These are phyloP conservation scores for Asbolus verrucosus DNA, from an alignment of 1,140 invertebrate genomes.

Conservation along the genomic window DNA sequence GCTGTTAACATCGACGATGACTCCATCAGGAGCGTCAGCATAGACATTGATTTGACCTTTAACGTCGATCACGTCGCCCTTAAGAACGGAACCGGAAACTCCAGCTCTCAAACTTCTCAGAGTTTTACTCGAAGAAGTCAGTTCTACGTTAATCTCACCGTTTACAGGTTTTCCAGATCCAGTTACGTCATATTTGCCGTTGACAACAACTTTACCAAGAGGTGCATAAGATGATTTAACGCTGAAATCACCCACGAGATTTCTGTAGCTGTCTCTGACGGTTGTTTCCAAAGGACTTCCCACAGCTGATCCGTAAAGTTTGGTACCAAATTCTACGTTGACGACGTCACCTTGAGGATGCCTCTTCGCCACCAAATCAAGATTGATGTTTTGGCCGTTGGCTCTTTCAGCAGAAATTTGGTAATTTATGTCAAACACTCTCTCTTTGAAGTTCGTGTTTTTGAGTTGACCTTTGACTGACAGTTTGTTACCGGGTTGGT, in stretches of 20 bases:
- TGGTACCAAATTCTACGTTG: constrained; percentile 49
- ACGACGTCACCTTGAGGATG: constrained; percentile 62
- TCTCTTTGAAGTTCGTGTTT: constrained; percentile 65
- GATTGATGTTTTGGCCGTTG: constrained; percentile 65
- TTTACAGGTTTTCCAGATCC: constrained; percentile 63
- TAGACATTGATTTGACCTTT: constrained; percentile 45
- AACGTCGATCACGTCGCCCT: constrained; percentile 38
- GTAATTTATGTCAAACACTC: constrained; percentile 62
- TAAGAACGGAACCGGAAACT: constrained; percentile 53
- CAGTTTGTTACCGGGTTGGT: constrained; percentile 66
- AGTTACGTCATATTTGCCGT: constrained; percentile 65
- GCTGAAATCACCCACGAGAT: constrained; percentile 52
- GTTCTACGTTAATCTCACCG: constrained; percentile 62
- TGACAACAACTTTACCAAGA: neutral
- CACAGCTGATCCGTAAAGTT: constrained; percentile 64
- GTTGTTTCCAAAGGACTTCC: constrained; percentile 60
- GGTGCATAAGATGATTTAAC: constrained; percentile 56
- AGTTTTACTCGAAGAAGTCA: constrained; percentile 67
- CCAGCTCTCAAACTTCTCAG: constrained; percentile 67
- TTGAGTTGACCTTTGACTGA: constrained; percentile 59
- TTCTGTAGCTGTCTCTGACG: constrained; percentile 56
- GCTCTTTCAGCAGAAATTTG: constrained; percentile 58
- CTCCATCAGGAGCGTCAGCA: constrained; percentile 37
- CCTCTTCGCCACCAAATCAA: constrained; percentile 63
- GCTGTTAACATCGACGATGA: constrained; percentile 52